Conservation (phyloP, 2,797 vertebrate genomes). For the Margarornis squamiger region DNA sequence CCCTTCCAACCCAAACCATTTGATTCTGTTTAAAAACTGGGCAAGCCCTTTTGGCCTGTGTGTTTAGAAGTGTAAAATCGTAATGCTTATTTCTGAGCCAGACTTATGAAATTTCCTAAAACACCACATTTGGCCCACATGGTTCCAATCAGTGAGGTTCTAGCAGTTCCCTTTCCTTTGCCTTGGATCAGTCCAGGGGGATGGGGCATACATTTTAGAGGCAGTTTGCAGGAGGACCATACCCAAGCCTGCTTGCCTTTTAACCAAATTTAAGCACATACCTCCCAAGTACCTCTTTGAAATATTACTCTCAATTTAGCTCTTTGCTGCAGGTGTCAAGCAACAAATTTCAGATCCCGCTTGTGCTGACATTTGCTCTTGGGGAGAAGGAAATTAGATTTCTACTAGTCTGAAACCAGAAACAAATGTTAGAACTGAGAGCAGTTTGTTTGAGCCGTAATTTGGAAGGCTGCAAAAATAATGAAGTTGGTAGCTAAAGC, state of each 20-base stretch:
- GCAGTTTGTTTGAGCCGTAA: constrained; percentile 62
- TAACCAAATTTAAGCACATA: constrained; percentile 51
- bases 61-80: background rate
- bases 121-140: background rate
- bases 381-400: constrained; percentile 73
- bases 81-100: background rate
- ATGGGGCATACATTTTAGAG: background rate
- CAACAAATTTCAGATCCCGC: constrained; percentile 69
- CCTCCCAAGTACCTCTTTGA: constrained; percentile 68
- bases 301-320: constrained; percentile 72
- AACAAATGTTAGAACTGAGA: constrained; percentile 76
- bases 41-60: background rate
- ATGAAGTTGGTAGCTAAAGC: constrained; percentile 34
- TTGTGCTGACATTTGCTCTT: constrained; percentile 72
- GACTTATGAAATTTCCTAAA: background rate
- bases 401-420: constrained; percentile 70
- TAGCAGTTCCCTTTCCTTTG: background rate
- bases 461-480: constrained; percentile 55
- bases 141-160: background rate
- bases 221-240: background rate
- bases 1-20: background rate
- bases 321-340: constrained; percentile 65
- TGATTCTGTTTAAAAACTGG: background rate
- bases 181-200: background rate
- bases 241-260: constrained; percentile 26